Percentiles rank a stretch among this genome's conserved stretches.
These are phyloP conservation scores for Leucania comma DNA, from an alignment of 2,888 invertebrate genomes.

Conservation along the genomic window DNA sequence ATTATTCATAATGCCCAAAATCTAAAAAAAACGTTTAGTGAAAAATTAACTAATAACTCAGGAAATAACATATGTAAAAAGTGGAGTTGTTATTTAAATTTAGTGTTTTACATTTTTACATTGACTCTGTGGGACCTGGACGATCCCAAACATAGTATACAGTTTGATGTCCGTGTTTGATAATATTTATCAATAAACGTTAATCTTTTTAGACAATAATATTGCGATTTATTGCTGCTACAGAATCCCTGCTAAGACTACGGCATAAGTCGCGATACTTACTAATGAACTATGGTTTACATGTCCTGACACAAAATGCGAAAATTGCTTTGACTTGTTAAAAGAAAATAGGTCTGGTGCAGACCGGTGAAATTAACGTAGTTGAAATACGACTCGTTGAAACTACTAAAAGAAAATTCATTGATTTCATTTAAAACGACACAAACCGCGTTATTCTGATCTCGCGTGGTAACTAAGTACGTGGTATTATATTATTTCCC, in stretches of 20 bases:
- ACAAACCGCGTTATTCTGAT: background rate
- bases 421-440: background rate
- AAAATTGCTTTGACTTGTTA: background rate
- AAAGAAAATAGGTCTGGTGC: too few relatives aligned
- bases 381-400: background rate
- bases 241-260: constrained; percentile 5
- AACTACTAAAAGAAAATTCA: background rate
- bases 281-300: background rate
- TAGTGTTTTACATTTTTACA: constrained; percentile 26
- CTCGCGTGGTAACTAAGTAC: background rate
- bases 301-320: too few relatives aligned
- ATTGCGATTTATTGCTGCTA: constrained; percentile 10
- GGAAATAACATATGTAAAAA: constrained; percentile 18
- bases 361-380: background rate
- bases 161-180: constrained; percentile 35
- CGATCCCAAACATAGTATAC: constrained; percentile 6
- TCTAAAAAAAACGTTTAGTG: background rate
- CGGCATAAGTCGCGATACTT: background rate
- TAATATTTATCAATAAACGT: constrained; percentile 45
- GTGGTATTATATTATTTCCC: background rate
- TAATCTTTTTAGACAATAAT: constrained; percentile 27
- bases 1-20: constrained; percentile 1
- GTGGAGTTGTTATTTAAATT: constrained; percentile 14
- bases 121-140: constrained; percentile 25
- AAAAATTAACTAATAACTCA: background rate